Evolutionary conservation across 2,113 vertebrate species (phyloP).

Genomic region (Gymnobelideus leadbeateri): DNA sequence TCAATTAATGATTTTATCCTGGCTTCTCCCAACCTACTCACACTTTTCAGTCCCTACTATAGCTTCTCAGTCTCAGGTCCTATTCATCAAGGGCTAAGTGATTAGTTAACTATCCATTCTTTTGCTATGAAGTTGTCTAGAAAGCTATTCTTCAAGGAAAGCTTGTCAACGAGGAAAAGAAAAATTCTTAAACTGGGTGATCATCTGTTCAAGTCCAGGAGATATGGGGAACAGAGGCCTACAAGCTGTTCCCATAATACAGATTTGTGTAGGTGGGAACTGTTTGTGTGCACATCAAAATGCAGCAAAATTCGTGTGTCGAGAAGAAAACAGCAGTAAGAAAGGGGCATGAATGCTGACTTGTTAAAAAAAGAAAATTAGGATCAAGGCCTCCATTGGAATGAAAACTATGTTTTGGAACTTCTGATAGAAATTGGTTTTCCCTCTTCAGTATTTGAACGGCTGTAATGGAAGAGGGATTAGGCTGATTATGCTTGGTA

Average conservation of each 20-base stretch:
- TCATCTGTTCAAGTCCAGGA: slow-evolving; percentile 77
- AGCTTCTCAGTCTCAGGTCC: background rate
- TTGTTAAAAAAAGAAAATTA: background rate
- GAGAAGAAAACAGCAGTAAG: background rate
- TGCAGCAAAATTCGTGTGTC: background rate
- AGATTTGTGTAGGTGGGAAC: slow-evolving; percentile 43
- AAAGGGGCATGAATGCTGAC: background rate
- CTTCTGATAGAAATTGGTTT: background rate
- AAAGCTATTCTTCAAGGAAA: background rate
- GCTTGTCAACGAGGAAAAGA: background rate
- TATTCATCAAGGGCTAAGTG: background rate
- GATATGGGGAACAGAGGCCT: slow-evolving; percentile 57
- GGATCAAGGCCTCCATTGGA: background rate
- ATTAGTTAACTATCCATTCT: background rate
- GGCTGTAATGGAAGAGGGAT: background rate
- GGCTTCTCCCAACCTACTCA: background rate
- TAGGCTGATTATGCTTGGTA: background rate
- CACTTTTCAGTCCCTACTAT: background rate
- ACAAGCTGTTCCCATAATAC: slow-evolving; percentile 40
- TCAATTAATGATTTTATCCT: background rate
- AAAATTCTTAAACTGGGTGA: slow-evolving; percentile 70
- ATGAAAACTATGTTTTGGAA: background rate
- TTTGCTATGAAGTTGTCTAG: background rate
- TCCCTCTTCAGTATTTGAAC: background rate
- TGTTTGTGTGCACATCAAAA: background rate